Conservation (phyloP, 23 tunicate genomes). For the Halocynthia roretzi region DNA sequence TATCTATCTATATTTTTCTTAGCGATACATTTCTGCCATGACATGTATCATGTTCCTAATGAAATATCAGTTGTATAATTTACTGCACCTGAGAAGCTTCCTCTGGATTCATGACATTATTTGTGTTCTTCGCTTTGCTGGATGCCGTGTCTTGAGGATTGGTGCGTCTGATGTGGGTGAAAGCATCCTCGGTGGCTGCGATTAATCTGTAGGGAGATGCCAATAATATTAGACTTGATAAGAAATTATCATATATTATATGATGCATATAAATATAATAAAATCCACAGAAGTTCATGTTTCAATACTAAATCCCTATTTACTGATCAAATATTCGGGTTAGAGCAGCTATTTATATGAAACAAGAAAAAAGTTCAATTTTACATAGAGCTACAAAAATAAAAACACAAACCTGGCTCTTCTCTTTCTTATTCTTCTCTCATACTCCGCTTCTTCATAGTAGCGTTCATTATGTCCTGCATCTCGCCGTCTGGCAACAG, state of each 20-base stretch:
- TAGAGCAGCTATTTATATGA: background rate
- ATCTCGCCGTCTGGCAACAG: constrained; percentile 92
- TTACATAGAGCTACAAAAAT: too few species aligned
- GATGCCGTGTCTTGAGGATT: constrained; percentile 44
- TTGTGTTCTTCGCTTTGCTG: constrained; percentile 28
- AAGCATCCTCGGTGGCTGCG: constrained; percentile 98
- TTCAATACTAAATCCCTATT: background rate
- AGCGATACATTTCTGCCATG: too few species aligned
- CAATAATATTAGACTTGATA: background rate
- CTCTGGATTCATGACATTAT: constrained; percentile 50
- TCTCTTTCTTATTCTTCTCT: constrained; percentile 76
- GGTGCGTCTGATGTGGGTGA: constrained; percentile 87
- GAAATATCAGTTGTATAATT: too few species aligned
- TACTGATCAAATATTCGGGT: background rate
- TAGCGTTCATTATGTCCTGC: constrained; percentile 98
- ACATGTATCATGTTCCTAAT: too few species aligned
- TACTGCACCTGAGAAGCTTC: constrained; percentile 66
- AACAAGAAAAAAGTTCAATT: background rate
- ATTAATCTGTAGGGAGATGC: constrained; percentile 43
- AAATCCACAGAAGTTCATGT: background rate
- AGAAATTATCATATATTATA: background rate
- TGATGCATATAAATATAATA: too few species aligned
- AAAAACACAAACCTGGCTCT: constrained; percentile 50
- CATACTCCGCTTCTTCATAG: constrained; percentile 96
- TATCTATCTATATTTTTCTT: too few species aligned